Base-by-base conservation (phyloP, 2,797 vertebrate species). In the Myoxocephalus aenaeus region DNA sequence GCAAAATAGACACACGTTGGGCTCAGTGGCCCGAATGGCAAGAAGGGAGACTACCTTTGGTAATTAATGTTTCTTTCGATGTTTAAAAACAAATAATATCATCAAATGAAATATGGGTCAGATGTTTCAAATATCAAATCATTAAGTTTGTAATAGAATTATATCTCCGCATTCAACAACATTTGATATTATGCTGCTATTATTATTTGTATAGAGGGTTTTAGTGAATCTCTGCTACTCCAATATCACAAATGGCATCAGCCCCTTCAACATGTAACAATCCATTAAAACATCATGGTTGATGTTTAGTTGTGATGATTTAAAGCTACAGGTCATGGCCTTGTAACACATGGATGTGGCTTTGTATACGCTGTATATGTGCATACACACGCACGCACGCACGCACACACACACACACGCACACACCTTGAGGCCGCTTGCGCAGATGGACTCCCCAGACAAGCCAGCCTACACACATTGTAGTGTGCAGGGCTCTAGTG, bases 361-460 rank as follows among this genome's bases (percentile, higher is more conserved):
- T 66, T 54, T 74, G 22, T 68, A 18, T 29, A 36, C 9, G 40
- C 32, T 32, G 32, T 32, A 32, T 3, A 22, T 38, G 5, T 5
- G 5, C 32, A 32, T 2, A 27, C 32, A 32, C 32, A 32, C 32
- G 3, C 32, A 32, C 32, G 3, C 32, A 32, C 32, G 32, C 8
- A 25, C n/a, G 1, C 3, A 36, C 25, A 13, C 50, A 29, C 34
- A 46, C 46, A 46, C 44, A 15, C 18, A 22, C 5, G n/a, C 34
- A 20, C 13, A 38, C 25, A 22, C 68, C 68, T 76, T 44, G 36
- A 57, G 73, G 80, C 54, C 70, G 32, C 56, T 75, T 65, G 61
- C 81, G 73, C 81, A 80, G 83, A 87, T 90, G 77, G 84, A 80
- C 84, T 83, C 69, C 65, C 65, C 27, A 73, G 69, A 64, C 77